These are phyloP conservation scores for Pteronura brasiliensis DNA, from an alignment of 2,113 vertebrate species.

Conservation along the genomic window DNA sequence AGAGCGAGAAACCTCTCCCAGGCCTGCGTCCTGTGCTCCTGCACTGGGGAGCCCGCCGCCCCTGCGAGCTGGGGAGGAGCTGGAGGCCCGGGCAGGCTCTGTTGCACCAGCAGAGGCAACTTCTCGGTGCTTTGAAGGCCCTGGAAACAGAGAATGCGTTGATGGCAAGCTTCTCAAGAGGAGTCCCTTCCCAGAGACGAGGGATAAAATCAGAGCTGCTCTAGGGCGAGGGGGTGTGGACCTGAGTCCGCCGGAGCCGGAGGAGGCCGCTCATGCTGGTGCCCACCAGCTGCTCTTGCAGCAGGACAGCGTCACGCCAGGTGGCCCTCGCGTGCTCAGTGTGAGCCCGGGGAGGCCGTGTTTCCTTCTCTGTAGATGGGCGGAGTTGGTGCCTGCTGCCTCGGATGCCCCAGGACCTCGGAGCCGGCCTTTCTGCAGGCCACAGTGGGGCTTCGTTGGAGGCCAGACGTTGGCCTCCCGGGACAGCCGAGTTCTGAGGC, in stretches of 20 bases:
- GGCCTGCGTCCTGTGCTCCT: not conserved
- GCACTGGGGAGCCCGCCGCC: too few relatives aligned
- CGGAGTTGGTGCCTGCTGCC: accelerated
- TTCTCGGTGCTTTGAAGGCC: not conserved
- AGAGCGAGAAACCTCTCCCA: not conserved
- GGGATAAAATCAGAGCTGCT: not conserved
- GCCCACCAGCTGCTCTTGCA: accelerated
- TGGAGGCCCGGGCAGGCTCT: not conserved
- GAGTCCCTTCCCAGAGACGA: not conserved
- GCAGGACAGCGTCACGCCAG: accelerated
- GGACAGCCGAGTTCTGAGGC: not conserved
- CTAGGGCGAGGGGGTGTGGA: accelerated
- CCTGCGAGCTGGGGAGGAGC: not conserved
- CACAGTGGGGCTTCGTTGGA: accelerated
- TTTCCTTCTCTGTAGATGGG: accelerated
- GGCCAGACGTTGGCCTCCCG: accelerated
- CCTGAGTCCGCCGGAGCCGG: not conserved
- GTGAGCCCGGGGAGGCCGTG: accelerated
- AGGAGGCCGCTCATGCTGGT: accelerated
- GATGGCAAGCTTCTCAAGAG: not conserved
- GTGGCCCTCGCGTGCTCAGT: accelerated
- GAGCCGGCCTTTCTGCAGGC: not conserved
- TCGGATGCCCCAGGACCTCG: accelerated
- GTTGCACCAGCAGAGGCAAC: not conserved
- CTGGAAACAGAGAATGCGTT: not conserved